These are phyloP conservation scores for Phengaris alcon DNA, from an alignment of 2,888 invertebrate genomes.

Conservation along the genomic window DNA sequence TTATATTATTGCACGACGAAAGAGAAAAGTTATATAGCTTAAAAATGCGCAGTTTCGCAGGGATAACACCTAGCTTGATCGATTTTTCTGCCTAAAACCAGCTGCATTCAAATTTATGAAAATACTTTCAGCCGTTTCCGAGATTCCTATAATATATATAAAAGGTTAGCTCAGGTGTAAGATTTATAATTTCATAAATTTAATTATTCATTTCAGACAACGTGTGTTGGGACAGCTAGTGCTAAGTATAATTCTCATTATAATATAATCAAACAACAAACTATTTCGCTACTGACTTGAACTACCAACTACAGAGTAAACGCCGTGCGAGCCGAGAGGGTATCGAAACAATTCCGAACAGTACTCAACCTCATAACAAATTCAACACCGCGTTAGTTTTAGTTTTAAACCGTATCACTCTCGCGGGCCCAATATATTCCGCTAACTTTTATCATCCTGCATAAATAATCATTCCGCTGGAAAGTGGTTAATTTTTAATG, in stretches of 20 bases:
- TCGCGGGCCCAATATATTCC: slow-evolving; percentile 20
- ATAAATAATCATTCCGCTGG: slow-evolving; percentile 18
- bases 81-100: too few relatives aligned
- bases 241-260: neutral
- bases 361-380: slow-evolving; percentile 23
- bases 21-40: too few relatives aligned
- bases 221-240: neutral
- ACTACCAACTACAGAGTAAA: too few relatives aligned
- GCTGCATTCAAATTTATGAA: too few relatives aligned
- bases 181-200: too few relatives aligned
- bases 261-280: slow-evolving; percentile 1
- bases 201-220: too few relatives aligned
- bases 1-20: too few relatives aligned
- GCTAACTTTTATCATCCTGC: slow-evolving; percentile 24
- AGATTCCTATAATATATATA: too few relatives aligned
- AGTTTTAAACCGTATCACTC: slow-evolving; percentile 26
- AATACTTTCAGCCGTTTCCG: too few relatives aligned
- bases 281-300: neutral
- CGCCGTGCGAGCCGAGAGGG: neutral
- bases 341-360: neutral
- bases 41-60: too few relatives aligned
- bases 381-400: slow-evolving; percentile 19
- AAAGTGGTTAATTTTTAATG: slow-evolving; percentile 12
- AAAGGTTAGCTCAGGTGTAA: too few relatives aligned
- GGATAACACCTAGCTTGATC: too few relatives aligned